Conservation (phyloP, 2,113 vertebrate species). For the Hucho hucho region DNA sequence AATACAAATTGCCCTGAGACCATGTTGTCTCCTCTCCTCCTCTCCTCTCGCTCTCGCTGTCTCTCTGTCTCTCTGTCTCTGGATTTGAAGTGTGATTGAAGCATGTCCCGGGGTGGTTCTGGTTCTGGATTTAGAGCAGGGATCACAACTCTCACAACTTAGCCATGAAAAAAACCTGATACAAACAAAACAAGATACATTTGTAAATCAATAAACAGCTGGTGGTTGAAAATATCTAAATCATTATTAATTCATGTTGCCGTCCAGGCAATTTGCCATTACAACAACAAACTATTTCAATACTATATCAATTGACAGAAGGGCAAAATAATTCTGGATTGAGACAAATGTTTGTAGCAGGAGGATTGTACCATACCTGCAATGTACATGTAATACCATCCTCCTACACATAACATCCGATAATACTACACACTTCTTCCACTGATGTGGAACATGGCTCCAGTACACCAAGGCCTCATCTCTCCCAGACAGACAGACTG, state of each 20-base stretch:
- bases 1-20: constrained; percentile 23
- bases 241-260: background rate
- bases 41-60: constrained; percentile 17
- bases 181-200: constrained; percentile 2
- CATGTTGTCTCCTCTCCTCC: background rate
- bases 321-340: background rate
- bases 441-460: background rate
- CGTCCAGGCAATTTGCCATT: background rate
- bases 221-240: no score
- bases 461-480: constrained; percentile 26
- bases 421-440: background rate
- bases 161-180: constrained; percentile 13
- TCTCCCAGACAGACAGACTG: background rate
- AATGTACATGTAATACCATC: background rate
- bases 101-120: constrained; percentile 50
- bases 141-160: constrained; percentile 43
- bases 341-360: background rate
- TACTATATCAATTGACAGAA: background rate
- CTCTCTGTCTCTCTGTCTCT: background rate
- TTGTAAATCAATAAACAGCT: background rate
- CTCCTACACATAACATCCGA: background rate
- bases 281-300: background rate
- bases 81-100: constrained; percentile 63
- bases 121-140: constrained; percentile 42
- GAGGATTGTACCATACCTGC: background rate